Conservation (phyloP, 2,113 vertebrate genomes). For the Bos javanicus region DNA sequence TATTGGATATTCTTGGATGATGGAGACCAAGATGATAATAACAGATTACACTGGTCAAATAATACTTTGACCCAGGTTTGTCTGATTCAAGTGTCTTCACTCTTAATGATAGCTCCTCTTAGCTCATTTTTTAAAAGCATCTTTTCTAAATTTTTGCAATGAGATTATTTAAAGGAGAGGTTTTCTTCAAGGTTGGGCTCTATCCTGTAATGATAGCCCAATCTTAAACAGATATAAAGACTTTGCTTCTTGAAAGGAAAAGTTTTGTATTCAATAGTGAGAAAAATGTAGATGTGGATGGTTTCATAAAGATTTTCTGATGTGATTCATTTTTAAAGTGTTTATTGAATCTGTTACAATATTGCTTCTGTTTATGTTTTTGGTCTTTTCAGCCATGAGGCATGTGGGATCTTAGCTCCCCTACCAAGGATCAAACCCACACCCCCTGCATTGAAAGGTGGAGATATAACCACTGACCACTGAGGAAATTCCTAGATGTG, state of each 20-base stretch:
- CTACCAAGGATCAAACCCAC: not conserved
- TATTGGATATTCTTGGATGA: too few species aligned
- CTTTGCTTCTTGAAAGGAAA: not conserved
- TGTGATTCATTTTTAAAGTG: not conserved
- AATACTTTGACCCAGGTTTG: not conserved
- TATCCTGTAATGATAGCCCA: not conserved
- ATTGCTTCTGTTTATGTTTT: not conserved
- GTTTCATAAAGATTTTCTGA: not conserved
- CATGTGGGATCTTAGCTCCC: not conserved
- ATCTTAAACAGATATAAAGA: not conserved
- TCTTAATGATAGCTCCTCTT: not conserved
- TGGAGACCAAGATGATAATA: not conserved
- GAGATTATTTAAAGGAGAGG: not conserved
- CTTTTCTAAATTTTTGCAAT: not conserved
- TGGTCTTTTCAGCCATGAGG: not conserved
- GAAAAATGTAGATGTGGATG: not conserved
- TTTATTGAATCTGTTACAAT: not conserved
- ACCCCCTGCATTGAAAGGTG: not conserved
- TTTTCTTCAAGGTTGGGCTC: not conserved
- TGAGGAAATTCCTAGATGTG: not conserved
- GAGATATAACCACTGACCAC: not conserved
- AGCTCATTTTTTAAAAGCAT: not conserved
- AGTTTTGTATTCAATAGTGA: not conserved
- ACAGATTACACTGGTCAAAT: not conserved
- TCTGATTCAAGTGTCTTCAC: not conserved